Evolutionary conservation across 2,888 invertebrate genomes (phyloP).

Genomic region (Disparrhopalites patrizii): DNA sequence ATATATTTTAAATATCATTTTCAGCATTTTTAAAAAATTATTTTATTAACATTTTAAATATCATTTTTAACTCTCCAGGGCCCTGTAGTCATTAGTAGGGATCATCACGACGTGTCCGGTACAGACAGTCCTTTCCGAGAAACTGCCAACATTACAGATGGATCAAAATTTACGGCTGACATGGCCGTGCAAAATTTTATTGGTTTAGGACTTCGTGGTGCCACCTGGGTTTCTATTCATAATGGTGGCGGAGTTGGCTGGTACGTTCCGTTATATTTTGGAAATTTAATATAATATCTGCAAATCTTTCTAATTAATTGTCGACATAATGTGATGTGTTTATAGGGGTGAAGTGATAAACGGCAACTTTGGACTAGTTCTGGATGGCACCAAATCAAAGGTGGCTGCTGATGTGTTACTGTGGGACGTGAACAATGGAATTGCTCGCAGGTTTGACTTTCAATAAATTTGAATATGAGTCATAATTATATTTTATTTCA

Average conservation of each 20-base stretch:
- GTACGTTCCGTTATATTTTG: too few relatives aligned
- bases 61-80: too few relatives aligned
- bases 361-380: constrained; percentile 61
- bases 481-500: not conserved
- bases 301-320: not conserved
- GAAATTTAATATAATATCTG: not conserved
- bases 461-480: not conserved
- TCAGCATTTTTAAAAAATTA: not conserved
- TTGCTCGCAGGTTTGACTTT: constrained; percentile 51
- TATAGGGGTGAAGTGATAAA: constrained; percentile 61
- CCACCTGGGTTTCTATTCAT: constrained; percentile 61
- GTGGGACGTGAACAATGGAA: constrained; percentile 63
- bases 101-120: constrained; percentile 63
- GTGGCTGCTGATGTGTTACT: constrained; percentile 55
- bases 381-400: constrained; percentile 57
- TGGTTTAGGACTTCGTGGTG: constrained; percentile 59
- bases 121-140: constrained; percentile 62
- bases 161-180: constrained; percentile 60
- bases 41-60: not conserved
- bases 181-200: constrained; percentile 62
- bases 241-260: constrained; percentile 60
- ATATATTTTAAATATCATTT: not conserved
- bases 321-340: not conserved
- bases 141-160: constrained; percentile 61
- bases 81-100: constrained; percentile 59